Conservation (phyloP, 2,888 invertebrate genomes). For the Allophyes oxyacanthae region DNA sequence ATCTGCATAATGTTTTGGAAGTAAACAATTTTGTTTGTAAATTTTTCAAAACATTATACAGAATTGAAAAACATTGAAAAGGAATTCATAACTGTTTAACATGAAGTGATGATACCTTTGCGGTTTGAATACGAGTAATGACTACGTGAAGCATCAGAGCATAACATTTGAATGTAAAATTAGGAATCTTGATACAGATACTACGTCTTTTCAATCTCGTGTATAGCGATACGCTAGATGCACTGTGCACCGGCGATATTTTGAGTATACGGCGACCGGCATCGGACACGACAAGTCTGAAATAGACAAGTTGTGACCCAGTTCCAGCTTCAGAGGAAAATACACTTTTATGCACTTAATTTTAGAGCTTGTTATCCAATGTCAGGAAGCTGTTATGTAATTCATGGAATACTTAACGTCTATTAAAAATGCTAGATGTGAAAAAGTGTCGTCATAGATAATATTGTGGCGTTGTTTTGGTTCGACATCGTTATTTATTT, state of each 20-base stretch:
- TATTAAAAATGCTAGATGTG: constrained; percentile 42
- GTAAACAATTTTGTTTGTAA: constrained; percentile 23
- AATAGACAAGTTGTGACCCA: constrained; percentile 85
- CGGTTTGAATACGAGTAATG: neutral
- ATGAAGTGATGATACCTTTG: neutral
- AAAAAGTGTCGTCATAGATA: constrained; percentile 36
- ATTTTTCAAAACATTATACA: constrained; percentile 6
- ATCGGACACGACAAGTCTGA: constrained; percentile 75
- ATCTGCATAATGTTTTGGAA: constrained; percentile 15
- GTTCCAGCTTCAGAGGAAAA: constrained; percentile 67
- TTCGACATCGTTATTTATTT: constrained; percentile 20
- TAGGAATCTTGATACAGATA: constrained; percentile 10
- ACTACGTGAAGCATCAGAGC: neutral
- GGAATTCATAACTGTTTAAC: constrained; percentile 5
- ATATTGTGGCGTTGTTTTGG: constrained; percentile 37
- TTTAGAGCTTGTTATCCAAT: constrained; percentile 55
- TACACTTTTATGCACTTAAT: constrained; percentile 43
- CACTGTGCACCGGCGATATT: constrained; percentile 83
- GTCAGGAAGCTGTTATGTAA: constrained; percentile 46
- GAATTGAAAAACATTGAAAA: constrained; percentile 2
- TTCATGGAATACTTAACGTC: constrained; percentile 43
- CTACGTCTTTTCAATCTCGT: constrained; percentile 36
- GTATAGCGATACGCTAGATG: constrained; percentile 63
- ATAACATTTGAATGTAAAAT: constrained; percentile 5
- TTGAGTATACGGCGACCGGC: constrained; percentile 78